phyloP scores from a whole-genome alignment of 2,888 invertebrate species.

The Pterobdella sp. region DNA sequence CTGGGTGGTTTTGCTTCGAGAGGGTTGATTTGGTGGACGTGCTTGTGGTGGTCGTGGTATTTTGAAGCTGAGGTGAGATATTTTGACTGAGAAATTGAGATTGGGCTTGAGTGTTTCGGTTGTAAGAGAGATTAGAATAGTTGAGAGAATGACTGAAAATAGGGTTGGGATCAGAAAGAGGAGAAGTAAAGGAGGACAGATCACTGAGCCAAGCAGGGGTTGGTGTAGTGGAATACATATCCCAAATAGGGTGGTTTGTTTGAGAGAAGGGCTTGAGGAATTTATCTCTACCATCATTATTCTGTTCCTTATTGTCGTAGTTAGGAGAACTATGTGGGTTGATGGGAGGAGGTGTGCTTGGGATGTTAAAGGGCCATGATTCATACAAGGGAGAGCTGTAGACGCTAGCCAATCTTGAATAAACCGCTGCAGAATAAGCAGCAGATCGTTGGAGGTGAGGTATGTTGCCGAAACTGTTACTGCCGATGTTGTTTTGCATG shows the following conservation, averaged over 20 bases:
- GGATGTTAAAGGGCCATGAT: conserved; percentile 26
- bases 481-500: neutral
- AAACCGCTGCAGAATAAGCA: conserved; percentile 23
- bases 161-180: conserved; percentile 9
- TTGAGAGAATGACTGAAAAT: neutral
- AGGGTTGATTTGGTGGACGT: neutral
- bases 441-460: neutral
- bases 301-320: neutral
- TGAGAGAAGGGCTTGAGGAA: conserved; percentile 2
- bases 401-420: conserved; percentile 25
- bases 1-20: neutral
- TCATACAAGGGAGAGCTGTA: conserved; percentile 23
- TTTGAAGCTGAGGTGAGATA: too few species aligned
- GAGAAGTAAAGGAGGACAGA: conserved; percentile 14
- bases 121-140: neutral
- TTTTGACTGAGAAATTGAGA: neutral
- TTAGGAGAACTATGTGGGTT: too few species aligned
- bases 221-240: conserved; percentile 29
- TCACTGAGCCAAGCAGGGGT: conserved; percentile 21
- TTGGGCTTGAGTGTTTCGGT: neutral
- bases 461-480: neutral
- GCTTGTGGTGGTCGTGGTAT: neutral
- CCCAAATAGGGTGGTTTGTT: conserved; percentile 25
- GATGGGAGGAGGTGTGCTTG: neutral
- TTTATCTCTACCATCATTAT: conserved; percentile 3